Conservation (phyloP, 2,888 invertebrate species). For the Chrysopilus asiliformis region DNA sequence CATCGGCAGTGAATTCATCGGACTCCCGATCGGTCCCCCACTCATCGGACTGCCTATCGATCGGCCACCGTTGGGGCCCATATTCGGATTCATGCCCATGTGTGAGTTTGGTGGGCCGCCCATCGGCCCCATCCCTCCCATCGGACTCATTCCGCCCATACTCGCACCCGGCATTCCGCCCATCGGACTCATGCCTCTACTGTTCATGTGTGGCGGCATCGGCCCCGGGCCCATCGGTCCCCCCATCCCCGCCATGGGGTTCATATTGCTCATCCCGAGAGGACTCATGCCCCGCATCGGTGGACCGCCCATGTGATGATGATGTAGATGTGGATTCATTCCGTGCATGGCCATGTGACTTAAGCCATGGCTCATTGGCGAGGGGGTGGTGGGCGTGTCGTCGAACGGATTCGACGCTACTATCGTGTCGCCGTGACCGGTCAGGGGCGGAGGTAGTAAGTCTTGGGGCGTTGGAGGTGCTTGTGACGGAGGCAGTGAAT, state of each 20-base stretch:
- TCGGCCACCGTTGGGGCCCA: slow-evolving; percentile 40
- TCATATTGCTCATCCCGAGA: slow-evolving; percentile 38
- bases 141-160: slow-evolving; percentile 37
- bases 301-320: slow-evolving; percentile 35
- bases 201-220: slow-evolving; percentile 16
- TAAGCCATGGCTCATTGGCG: slow-evolving; percentile 43
- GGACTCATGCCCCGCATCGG: slow-evolving; percentile 44
- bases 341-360: slow-evolving; percentile 43
- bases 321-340: slow-evolving; percentile 26
- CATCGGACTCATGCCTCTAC: slow-evolving; percentile 34
- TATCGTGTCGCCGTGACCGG: slow-evolving; percentile 86
- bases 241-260: slow-evolving; percentile 46
- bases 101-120: slow-evolving; percentile 46
- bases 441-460: slow-evolving; percentile 59
- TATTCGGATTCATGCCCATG: slow-evolving; percentile 50
- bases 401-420: slow-evolving; percentile 92
- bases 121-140: slow-evolving; percentile 56
- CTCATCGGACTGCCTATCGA: slow-evolving; percentile 62
- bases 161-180: slow-evolving; percentile 43
- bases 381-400: slow-evolving; percentile 56
- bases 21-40: slow-evolving; percentile 41
- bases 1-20: slow-evolving; percentile 55
- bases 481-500: slow-evolving; percentile 50
- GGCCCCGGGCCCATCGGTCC: slow-evolving; percentile 37
- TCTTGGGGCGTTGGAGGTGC: slow-evolving; percentile 60